Conservation (phyloP, 2,113 vertebrate species). For the Onychostruthus taczanowskii region DNA sequence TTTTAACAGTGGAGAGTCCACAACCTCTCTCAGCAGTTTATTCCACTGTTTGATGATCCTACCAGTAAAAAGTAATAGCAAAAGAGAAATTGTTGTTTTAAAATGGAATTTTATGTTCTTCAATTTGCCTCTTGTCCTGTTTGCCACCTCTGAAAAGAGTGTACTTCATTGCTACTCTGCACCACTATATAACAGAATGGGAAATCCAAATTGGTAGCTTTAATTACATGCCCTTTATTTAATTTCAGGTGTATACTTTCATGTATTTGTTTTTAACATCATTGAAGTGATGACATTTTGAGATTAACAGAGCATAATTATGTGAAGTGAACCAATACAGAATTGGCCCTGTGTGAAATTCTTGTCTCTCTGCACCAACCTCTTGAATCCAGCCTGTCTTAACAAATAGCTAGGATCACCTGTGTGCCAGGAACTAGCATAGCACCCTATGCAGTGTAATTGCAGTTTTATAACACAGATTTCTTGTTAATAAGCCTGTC, state of each 20-base stretch:
- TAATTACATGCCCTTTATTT: not conserved
- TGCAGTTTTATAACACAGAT: not conserved
- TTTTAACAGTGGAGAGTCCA: not conserved
- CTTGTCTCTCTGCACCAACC: not conserved
- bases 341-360: not conserved
- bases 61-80: not conserved
- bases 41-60: not conserved
- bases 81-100: not conserved
- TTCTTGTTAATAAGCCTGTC: not conserved
- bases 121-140: not conserved
- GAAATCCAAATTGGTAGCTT: not conserved
- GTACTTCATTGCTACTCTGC: not conserved
- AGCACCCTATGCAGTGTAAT: not conserved
- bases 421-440: not conserved
- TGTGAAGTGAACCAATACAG: not conserved
- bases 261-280: not conserved
- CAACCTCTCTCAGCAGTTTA: not conserved
- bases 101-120: not conserved
- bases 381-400: not conserved
- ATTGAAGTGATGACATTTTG: not conserved
- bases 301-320: not conserved
- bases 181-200: not conserved
- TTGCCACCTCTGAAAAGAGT: not conserved
- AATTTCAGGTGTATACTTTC: not conserved
- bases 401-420: not conserved